phyloP scores from a whole-genome alignment of 2,797 vertebrate genomes.

The Philypnodon macrostomus region DNA sequence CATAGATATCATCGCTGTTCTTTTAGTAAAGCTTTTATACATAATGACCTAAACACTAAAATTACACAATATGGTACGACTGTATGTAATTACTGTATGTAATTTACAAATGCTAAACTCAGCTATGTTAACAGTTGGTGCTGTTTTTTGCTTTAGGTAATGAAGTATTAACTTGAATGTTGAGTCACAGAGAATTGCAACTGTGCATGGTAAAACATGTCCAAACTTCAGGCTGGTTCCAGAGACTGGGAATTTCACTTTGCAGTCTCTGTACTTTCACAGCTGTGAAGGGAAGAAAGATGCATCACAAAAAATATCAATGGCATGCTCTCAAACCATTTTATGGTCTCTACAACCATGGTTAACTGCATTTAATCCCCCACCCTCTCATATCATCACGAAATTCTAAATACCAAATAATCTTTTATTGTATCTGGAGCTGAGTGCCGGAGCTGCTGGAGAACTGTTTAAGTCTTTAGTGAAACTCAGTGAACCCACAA shows the following conservation, averaged over 20 bases:
- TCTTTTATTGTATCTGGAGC: too few relatives aligned
- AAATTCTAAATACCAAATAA: neutral
- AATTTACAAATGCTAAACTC: neutral
- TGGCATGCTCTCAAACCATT: too few relatives aligned
- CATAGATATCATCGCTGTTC: neutral
- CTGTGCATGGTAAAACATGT: constrained; percentile 2
- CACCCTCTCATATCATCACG: too few relatives aligned
- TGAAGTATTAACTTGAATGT: neutral
- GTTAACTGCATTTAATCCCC: too few relatives aligned
- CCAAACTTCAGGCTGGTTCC: neutral
- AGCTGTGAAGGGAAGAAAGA: too few relatives aligned
- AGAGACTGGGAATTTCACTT: neutral
- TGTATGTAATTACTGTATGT: neutral
- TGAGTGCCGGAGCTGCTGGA: too few relatives aligned
- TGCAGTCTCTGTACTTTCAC: too few relatives aligned
- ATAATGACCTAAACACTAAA: too few relatives aligned
- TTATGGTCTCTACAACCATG: too few relatives aligned
- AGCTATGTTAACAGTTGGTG: neutral
- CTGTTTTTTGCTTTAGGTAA: neutral
- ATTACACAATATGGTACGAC: too few relatives aligned
- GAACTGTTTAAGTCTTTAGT: constrained; percentile 61
- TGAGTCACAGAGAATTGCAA: neutral
- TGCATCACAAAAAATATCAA: too few relatives aligned
- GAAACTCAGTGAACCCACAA: constrained; percentile 53
- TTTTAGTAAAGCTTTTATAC: too few relatives aligned